Conservation (phyloP, 1,140 invertebrate genomes). For the Ceratoteleas bidentatus region DNA sequence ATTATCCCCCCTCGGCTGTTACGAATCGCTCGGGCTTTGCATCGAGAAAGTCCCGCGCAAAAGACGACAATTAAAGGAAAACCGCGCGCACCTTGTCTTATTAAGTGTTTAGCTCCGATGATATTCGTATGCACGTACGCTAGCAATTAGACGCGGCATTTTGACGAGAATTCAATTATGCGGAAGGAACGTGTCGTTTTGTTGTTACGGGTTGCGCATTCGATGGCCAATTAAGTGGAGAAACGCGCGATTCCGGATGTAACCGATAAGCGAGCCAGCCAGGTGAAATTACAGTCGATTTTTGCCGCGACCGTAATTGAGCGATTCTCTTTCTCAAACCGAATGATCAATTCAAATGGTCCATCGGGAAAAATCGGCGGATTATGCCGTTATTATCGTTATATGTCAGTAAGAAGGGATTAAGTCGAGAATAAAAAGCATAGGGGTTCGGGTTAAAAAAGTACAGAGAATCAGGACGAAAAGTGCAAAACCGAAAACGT, state of each 20-base stretch:
- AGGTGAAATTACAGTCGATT: conserved; percentile 27
- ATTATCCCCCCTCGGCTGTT: conserved; percentile 27
- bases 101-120: too few species aligned
- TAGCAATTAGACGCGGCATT: neutral
- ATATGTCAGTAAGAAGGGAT: too few species aligned
- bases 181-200: conserved; percentile 19
- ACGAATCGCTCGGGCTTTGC: conserved; percentile 19
- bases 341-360: too few species aligned
- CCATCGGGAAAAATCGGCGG: too few species aligned
- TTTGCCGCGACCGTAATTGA: conserved; percentile 22
- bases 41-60: conserved; percentile 22
- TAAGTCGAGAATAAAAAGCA: too few species aligned
- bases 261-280: conserved; percentile 28
- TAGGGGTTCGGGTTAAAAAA: too few species aligned
- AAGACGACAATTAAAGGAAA: conserved; percentile 35
- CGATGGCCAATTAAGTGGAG: conserved; percentile 27
- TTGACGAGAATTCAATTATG: neutral
- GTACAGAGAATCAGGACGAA: too few species aligned
- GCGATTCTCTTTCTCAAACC: conserved; percentile 7
- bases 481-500: too few species aligned
- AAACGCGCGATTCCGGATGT: conserved; percentile 38
- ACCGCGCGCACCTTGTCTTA: conserved; percentile 1
- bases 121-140: too few species aligned
- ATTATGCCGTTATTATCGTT: too few species aligned
- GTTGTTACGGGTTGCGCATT: conserved; percentile 3